Evolutionary conservation across 2,888 invertebrate species (phyloP).

Genomic region (Eristalis intricaria): DNA sequence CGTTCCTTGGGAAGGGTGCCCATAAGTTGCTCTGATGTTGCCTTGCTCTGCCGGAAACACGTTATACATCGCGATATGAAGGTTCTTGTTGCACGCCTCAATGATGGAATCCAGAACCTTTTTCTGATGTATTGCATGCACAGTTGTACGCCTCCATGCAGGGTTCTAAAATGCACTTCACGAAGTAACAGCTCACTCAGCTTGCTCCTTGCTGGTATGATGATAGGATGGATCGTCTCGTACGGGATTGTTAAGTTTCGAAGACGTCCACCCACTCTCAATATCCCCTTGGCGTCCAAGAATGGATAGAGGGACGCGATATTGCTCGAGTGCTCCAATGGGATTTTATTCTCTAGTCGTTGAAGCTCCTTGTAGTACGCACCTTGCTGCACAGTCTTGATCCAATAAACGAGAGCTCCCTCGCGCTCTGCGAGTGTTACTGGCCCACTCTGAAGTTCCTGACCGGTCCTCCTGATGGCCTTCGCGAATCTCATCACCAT

Average conservation of each 20-base stretch:
- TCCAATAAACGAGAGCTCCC: not conserved
- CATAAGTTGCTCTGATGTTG: slow-evolving; percentile 24
- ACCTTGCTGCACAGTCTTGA: not conserved
- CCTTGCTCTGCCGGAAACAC: slow-evolving; percentile 22
- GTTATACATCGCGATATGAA: not conserved
- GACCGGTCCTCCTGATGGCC: too few relatives aligned
- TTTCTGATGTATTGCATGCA: too few relatives aligned
- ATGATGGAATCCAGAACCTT: slow-evolving; percentile 5
- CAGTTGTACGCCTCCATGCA: slow-evolving; percentile 25
- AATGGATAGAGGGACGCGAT: not conserved
- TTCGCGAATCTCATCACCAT: too few relatives aligned
- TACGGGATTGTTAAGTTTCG: not conserved
- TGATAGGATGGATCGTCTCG: slow-evolving; percentile 4
- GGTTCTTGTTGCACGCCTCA: not conserved
- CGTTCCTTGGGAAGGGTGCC: slow-evolving; percentile 4
- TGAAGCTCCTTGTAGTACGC: not conserved
- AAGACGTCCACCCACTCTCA: not conserved
- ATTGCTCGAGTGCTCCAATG: slow-evolving; percentile 2
- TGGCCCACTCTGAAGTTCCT: too few relatives aligned
- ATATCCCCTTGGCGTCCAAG: not conserved
- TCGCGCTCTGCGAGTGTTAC: too few relatives aligned
- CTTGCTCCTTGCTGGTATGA: slow-evolving; percentile 4
- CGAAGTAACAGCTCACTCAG: slow-evolving; percentile 9
- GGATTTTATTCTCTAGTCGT: not conserved
- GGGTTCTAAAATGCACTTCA: slow-evolving; percentile 7